These are phyloP conservation scores for Crocuta crocuta DNA, from an alignment of 2,113 vertebrate genomes.

Conservation along the genomic window DNA sequence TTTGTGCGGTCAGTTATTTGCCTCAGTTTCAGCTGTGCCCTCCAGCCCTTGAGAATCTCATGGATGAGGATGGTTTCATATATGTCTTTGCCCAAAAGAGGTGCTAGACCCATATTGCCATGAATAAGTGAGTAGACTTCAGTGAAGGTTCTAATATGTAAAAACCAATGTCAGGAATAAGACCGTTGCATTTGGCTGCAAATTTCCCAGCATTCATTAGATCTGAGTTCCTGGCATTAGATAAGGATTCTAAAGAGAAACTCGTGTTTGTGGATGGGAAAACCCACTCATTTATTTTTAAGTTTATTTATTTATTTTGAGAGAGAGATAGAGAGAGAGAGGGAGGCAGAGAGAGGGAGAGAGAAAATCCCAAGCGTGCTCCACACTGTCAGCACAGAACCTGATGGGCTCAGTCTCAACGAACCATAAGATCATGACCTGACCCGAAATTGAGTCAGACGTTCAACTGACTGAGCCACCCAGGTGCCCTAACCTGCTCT, in stretches of 20 bases:
- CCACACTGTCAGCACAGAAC: too few relatives aligned
- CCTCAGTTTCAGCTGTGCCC: rapidly evolving
- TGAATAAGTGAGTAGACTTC: background rate
- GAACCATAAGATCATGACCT: too few relatives aligned
- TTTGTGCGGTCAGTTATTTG: too few relatives aligned
- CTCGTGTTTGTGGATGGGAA: background rate
- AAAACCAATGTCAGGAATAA: background rate
- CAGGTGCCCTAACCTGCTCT: background rate
- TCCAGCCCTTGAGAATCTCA: background rate
- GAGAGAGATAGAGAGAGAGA: too few relatives aligned
- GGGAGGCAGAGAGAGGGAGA: too few relatives aligned
- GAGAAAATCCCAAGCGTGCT: too few relatives aligned
- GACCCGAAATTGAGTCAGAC: too few relatives aligned
- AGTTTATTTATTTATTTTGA: too few relatives aligned
- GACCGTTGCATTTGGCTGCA: background rate
- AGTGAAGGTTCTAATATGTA: background rate
- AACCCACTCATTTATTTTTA: background rate
- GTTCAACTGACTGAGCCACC: too few relatives aligned
- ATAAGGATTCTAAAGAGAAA: background rate
- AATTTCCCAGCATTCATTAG: background rate
- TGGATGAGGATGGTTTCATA: background rate
- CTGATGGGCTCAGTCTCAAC: too few relatives aligned
- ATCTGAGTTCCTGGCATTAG: background rate
- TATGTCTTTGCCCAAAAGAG: background rate
- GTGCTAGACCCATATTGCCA: rapidly evolving